Conservation (phyloP, 1,140 invertebrate genomes). For the Drosophila malerkotliana region DNA sequence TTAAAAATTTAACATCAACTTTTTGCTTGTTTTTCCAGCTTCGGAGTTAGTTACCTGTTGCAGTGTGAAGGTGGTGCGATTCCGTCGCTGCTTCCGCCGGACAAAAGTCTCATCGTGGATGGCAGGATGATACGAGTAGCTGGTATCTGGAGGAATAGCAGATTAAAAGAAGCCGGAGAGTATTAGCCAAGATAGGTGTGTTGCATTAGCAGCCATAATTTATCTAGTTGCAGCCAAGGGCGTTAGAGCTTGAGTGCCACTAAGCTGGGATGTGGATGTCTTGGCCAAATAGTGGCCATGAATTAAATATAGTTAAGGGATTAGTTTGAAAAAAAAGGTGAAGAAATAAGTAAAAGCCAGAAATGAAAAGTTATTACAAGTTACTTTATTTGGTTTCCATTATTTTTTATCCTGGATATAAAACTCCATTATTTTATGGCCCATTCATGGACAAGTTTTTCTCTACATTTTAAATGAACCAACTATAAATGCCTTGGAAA, state of each 20-base stretch:
- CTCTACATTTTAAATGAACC: constrained; percentile 48
- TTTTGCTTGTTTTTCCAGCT: constrained; percentile 34
- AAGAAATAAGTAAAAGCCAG: background rate
- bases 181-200: constrained; percentile 45
- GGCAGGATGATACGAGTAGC: constrained; percentile 95
- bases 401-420: too few species aligned
- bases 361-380: background rate
- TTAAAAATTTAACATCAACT: constrained; percentile 56
- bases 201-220: constrained; percentile 72
- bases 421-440: constrained; percentile 28
- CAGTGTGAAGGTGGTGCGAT: constrained; percentile 98
- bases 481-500: constrained; percentile 40
- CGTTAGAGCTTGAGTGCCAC: constrained; percentile 52
- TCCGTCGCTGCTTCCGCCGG: constrained; percentile 96
- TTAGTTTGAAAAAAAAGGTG: background rate
- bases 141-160: constrained; percentile 88
- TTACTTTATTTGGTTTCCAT: background rate
- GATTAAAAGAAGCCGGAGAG: constrained; percentile 19
- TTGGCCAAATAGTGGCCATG: background rate
- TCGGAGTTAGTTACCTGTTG: constrained; percentile 90
- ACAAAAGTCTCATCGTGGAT: constrained; percentile 98
- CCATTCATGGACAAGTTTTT: constrained; percentile 20
- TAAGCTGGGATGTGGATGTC: constrained; percentile 52
- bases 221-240: constrained; percentile 41
- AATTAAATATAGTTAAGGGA: constrained; percentile 26